Percentiles rank a stretch among this genome's conserved stretches.
phyloP scores from a whole-genome alignment of 2,113 vertebrate genomes.

The Macrotis lagotis region DNA sequence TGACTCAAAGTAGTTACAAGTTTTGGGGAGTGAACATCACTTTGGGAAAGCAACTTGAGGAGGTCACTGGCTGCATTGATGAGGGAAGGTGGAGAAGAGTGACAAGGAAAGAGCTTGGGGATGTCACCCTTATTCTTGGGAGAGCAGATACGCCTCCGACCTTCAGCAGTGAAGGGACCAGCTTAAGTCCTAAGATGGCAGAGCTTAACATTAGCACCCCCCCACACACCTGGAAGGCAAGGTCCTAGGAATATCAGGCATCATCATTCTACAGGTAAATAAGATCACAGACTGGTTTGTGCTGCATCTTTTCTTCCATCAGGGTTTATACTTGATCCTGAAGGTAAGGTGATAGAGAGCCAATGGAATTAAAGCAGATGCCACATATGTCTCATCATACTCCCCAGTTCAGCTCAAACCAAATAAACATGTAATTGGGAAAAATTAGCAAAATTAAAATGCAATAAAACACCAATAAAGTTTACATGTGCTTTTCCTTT shows the following conservation, averaged over 20 bases:
- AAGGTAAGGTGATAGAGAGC: neutral
- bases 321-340: neutral
- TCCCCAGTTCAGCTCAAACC: neutral
- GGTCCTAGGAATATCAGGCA: conserved; percentile 28
- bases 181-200: neutral
- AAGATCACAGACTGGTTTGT: neutral
- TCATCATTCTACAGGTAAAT: neutral
- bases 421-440: neutral
- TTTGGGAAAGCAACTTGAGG: too few species aligned
- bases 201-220: conserved; percentile 11
- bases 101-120: neutral
- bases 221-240: neutral
- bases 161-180: conserved; percentile 16
- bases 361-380: too few species aligned
- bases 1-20: neutral
- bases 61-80: conserved; percentile 1
- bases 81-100: neutral
- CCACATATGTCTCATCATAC: neutral
- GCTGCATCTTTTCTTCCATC: neutral
- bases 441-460: neutral
- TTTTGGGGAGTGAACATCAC: too few species aligned
- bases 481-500: neutral
- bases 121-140: neutral
- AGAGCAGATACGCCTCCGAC: conserved; percentile 32
- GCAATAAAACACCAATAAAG: neutral